Conservation (phyloP, 2,113 vertebrate genomes). For the Paraplagusia blochii region DNA sequence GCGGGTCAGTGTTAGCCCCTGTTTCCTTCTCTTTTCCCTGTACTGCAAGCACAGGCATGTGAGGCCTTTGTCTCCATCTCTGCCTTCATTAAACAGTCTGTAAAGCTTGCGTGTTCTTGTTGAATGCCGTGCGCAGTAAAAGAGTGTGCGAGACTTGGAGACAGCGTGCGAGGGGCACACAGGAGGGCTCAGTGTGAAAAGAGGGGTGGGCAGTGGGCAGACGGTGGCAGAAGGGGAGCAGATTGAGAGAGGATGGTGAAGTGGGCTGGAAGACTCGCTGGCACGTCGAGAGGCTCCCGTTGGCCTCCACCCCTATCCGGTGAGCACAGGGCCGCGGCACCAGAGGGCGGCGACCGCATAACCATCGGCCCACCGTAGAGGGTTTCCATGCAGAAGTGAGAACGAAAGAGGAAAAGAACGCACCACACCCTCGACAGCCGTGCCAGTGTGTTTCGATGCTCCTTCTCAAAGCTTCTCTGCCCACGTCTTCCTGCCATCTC, state of each 20-base stretch:
- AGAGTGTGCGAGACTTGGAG: conserved; percentile 40
- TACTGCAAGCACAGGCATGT: conserved; percentile 37
- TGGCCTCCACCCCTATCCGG: conserved; percentile 44
- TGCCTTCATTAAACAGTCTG: conserved; percentile 44
- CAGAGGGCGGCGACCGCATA: conserved; percentile 31
- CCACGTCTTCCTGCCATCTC: conserved; percentile 71
- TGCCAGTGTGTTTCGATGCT: conserved; percentile 51
- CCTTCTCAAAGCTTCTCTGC: conserved; percentile 46
- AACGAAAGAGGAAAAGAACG: conserved; percentile 65
- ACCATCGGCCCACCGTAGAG: conserved; percentile 31
- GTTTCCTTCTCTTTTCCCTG: conserved; percentile 7
- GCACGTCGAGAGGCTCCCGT: conserved; percentile 47
- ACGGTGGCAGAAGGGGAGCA: conserved; percentile 69
- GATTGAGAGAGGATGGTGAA: conserved; percentile 69
- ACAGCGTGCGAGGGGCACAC: conserved; percentile 28
- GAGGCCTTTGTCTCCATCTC: conserved; percentile 43
- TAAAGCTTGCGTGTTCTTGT: conserved; percentile 45
- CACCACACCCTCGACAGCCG: conserved; percentile 53
- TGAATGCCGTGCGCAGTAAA: conserved; percentile 35
- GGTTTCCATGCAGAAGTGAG: conserved; percentile 38
- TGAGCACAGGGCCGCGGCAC: conserved; percentile 35
- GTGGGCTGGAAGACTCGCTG: conserved; percentile 62
- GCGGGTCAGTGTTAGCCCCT: conserved; percentile 13
- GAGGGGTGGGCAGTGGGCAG: conserved; percentile 46
- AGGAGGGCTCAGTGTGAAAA: conserved; percentile 34